Base-by-base conservation (phyloP, 1,140 invertebrate genomes). In the Chrysopa pallens region DNA sequence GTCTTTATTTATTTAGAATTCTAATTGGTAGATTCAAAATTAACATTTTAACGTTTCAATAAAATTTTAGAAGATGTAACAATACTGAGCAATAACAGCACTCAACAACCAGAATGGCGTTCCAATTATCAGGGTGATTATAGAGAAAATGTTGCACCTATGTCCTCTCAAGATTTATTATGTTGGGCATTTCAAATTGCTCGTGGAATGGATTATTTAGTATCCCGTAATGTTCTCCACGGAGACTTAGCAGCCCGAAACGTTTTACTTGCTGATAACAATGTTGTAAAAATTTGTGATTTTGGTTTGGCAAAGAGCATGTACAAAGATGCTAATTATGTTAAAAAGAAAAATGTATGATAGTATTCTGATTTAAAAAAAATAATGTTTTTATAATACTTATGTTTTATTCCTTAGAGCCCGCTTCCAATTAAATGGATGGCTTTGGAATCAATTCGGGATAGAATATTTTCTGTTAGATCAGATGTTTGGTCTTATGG, bases 191-290 rank as follows among this genome's bases (percentile, higher is more conserved):
- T 87, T 53, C 92, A 98, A 67, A 81, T 96, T 4, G 85, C 92
- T 0, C 66, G 85, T 27, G 94, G 93, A 38, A 97, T 97, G 91
- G 86, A 95, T 45, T 97, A 96, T 61, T 67, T 97, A 3, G 80
- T 87, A 9, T 76, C 73, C 23, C 72, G 81, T 60, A 59, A 82
- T 75, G 77, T 88, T 0, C 55, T 96, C 5, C 94, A 98, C 58
- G 80, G 93, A n/a, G 93, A 98, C 70, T 67, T 98, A 42, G 93
- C 93, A 0, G 91, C 94, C 1, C 73, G 95, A 59, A 98, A 98
- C 66, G 82, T 97, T 42, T 66, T 97, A n/a, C 67, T 98, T 2
- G 78, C 86, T 3, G 87, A 94, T 31, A 71, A 91, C 44, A 85
- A 89, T 54, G 63, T 87, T 1, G 81, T 87, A 0, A 97, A 97